A percentile compares a stretch with the other conserved stretches of the same genome.
Conservation (phyloP, 1,140 invertebrate genomes). For the Atta cephalotes region DNA sequence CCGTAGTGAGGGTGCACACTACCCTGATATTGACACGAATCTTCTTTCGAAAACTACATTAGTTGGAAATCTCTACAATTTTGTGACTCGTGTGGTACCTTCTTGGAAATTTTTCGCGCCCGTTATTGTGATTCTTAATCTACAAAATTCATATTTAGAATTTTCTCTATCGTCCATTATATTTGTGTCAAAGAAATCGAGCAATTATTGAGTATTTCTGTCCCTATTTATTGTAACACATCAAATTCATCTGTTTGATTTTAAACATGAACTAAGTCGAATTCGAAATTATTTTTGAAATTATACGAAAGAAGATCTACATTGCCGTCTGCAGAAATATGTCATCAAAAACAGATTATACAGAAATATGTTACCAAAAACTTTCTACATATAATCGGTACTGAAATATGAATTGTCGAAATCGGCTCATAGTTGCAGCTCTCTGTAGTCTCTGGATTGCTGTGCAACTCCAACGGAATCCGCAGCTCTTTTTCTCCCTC, state of each 20-base stretch:
- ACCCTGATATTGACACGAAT: neutral
- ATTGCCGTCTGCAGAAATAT: neutral
- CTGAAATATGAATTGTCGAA: conserved; percentile 16
- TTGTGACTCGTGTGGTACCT: neutral
- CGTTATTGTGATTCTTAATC: neutral
- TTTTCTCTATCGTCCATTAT: neutral
- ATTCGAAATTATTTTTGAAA: neutral
- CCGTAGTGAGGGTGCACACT: conserved; percentile 10
- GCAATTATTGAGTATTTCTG: neutral
- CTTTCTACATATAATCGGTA: conserved; percentile 4
- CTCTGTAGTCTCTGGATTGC: neutral
- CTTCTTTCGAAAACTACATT: neutral
- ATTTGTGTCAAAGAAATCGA: neutral
- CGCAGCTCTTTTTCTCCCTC: neutral
- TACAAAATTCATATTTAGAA: neutral
- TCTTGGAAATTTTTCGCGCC: neutral
- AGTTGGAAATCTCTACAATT: neutral
- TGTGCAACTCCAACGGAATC: conserved; percentile 15
- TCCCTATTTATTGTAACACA: neutral
- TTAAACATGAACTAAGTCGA: neutral
- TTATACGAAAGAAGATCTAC: neutral
- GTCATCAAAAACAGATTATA: neutral
- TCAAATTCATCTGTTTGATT: neutral
- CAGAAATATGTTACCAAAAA: neutral
- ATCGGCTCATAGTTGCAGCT: neutral